Evolutionary conservation across 2,113 vertebrate genomes (phyloP).

Genomic region (Pithys albifrons): DNA sequence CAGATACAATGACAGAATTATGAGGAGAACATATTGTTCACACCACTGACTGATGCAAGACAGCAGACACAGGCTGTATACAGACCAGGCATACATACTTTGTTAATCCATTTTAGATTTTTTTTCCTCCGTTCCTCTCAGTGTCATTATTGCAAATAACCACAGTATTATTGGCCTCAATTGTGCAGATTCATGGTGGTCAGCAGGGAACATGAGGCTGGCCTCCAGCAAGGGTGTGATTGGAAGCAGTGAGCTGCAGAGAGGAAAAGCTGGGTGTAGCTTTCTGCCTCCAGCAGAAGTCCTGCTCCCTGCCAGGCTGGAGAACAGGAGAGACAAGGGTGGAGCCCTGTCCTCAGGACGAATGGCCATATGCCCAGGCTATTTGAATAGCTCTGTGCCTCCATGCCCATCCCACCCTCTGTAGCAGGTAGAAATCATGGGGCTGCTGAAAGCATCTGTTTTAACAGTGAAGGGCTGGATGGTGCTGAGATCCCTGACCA

Average conservation of each 20-base stretch:
- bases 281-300: not conserved
- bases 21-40: constrained; percentile 16
- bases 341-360: not conserved
- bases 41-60: constrained; percentile 24
- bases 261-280: constrained; percentile 9
- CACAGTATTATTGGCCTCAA: constrained; percentile 16
- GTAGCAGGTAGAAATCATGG: not conserved
- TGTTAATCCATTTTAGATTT: constrained; percentile 2
- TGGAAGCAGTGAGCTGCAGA: constrained; percentile 31
- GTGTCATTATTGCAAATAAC: constrained; percentile 41
- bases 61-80: not conserved
- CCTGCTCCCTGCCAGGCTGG: not conserved
- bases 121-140: not conserved
- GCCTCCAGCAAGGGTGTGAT: constrained; percentile 37
- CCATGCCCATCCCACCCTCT: not conserved
- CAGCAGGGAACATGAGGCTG: not conserved
- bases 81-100: constrained; percentile 27
- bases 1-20: constrained; percentile 44
- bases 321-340: not conserved
- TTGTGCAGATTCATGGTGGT: constrained; percentile 53
- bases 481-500: accelerated
- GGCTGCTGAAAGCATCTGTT: not conserved
- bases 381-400: not conserved
- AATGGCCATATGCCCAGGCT: not conserved
- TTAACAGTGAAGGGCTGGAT: not conserved